Evolutionary conservation across 2,888 invertebrate genomes (phyloP).

Genomic region (Melieria picta): DNA sequence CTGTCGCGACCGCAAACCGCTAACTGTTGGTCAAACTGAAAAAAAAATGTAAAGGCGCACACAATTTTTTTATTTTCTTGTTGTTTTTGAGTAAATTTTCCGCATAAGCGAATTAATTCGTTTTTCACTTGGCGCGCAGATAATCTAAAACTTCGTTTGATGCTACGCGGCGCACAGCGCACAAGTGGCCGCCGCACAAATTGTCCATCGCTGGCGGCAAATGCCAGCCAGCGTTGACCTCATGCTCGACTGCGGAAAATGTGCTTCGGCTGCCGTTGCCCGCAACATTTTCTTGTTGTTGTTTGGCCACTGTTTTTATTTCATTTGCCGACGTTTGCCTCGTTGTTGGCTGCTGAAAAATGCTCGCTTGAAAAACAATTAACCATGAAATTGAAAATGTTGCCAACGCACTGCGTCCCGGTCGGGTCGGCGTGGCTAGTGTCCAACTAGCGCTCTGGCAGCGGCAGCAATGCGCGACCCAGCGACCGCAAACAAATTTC

Average conservation of each 20-base stretch:
- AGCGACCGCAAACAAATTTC: constrained; percentile 7
- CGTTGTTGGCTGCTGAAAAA: not conserved
- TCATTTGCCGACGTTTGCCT: not conserved
- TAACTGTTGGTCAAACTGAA: too few relatives aligned
- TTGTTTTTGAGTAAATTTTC: too few relatives aligned
- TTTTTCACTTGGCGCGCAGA: too few relatives aligned
- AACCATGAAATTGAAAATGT: constrained; percentile 60
- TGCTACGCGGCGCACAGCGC: too few relatives aligned
- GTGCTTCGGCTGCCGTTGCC: too few relatives aligned
- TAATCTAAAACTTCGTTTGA: too few relatives aligned
- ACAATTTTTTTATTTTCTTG: too few relatives aligned
- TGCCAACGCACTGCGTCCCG: constrained; percentile 40
- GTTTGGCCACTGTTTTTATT: constrained; percentile 6
- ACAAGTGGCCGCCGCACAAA: not conserved
- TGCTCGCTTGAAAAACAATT: constrained; percentile 56
- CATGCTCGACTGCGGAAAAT: too few relatives aligned
- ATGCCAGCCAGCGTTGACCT: not conserved
- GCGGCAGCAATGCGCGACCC: not conserved
- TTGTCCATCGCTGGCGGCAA: not conserved
- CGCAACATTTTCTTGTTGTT: too few relatives aligned
- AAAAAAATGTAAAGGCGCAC: too few relatives aligned
- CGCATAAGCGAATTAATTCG: too few relatives aligned
- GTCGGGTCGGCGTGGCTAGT: not conserved
- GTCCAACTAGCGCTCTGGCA: not conserved
- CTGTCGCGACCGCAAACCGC: too few relatives aligned